phyloP scores from a whole-genome alignment of 1,140 invertebrate genomes.

The Hormaphis cornu region DNA sequence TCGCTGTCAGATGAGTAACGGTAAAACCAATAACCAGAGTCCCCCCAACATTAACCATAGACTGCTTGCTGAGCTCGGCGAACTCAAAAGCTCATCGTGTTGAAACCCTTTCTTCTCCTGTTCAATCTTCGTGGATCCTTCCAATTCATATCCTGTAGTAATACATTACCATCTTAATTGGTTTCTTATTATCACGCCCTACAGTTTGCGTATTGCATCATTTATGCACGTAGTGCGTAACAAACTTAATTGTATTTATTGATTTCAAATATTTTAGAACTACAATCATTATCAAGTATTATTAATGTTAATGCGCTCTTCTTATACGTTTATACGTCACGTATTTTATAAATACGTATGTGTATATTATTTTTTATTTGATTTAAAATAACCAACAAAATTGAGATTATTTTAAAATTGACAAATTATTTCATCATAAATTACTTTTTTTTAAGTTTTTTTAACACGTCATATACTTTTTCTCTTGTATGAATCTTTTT shows the following conservation, averaged over 20 bases:
- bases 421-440: conserved; percentile 7
- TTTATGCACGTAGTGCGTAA: background rate
- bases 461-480: conserved; percentile 5
- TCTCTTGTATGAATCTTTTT: conserved; percentile 17
- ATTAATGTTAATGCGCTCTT: conserved; percentile 28
- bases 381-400: conserved; percentile 3
- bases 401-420: background rate
- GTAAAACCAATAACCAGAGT: conserved; percentile 37
- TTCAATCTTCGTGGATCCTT: background rate
- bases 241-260: conserved; percentile 1
- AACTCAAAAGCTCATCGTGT: conserved; percentile 49
- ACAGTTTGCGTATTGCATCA: too few relatives aligned
- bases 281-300: conserved; percentile 21
- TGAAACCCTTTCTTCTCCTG: conserved; percentile 35
- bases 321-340: too few relatives aligned
- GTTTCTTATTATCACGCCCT: too few relatives aligned
- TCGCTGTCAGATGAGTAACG: conserved; percentile 44
- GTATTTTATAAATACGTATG: background rate
- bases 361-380: conserved; percentile 9
- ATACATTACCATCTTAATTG: too few relatives aligned
- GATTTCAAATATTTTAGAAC: background rate
- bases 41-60: conserved; percentile 42
- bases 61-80: conserved; percentile 45
- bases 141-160: too few relatives aligned
- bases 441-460: background rate